Conservation (phyloP, 2,113 vertebrate species). For the Willisornis vidua region DNA sequence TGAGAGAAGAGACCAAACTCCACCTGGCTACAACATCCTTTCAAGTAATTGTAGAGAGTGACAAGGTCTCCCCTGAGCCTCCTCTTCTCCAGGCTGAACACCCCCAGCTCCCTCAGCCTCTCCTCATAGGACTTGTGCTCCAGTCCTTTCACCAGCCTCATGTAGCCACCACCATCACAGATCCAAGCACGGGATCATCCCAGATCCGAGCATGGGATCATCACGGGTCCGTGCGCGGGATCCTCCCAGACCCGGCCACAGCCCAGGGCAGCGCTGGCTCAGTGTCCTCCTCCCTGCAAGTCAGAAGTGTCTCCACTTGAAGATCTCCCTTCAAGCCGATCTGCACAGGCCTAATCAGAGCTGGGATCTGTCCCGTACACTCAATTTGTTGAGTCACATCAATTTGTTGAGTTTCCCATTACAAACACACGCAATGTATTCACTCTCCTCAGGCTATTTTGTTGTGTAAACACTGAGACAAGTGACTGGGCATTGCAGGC, state of each 20-base stretch:
- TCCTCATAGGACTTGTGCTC: too few relatives aligned
- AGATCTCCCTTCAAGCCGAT: neutral
- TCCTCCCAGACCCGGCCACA: too few relatives aligned
- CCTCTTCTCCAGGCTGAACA: too few relatives aligned
- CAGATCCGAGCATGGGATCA: too few relatives aligned
- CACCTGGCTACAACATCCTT: too few relatives aligned
- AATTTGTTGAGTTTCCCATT: slow-evolving; percentile 51
- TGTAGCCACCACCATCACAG: neutral
- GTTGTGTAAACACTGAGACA: slow-evolving; percentile 45
- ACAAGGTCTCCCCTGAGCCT: too few relatives aligned
- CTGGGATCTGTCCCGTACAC: slow-evolving; percentile 8
- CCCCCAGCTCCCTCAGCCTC: too few relatives aligned
- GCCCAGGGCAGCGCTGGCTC: neutral
- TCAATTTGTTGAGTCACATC: slow-evolving; percentile 63
- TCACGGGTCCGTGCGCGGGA: too few relatives aligned
- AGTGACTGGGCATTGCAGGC: neutral
- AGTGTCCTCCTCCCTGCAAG: neutral
- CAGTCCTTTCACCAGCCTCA: too few relatives aligned
- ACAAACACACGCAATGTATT: neutral
- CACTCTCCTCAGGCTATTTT: slow-evolving; percentile 21
- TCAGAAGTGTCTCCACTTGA: neutral
- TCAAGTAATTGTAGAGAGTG: too few relatives aligned
- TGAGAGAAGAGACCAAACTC: too few relatives aligned
- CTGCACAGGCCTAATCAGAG: slow-evolving; percentile 39
- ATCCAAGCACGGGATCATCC: too few relatives aligned